phyloP scores from a whole-genome alignment of 1,140 invertebrate genomes.

The Drosophila gunungcola region DNA sequence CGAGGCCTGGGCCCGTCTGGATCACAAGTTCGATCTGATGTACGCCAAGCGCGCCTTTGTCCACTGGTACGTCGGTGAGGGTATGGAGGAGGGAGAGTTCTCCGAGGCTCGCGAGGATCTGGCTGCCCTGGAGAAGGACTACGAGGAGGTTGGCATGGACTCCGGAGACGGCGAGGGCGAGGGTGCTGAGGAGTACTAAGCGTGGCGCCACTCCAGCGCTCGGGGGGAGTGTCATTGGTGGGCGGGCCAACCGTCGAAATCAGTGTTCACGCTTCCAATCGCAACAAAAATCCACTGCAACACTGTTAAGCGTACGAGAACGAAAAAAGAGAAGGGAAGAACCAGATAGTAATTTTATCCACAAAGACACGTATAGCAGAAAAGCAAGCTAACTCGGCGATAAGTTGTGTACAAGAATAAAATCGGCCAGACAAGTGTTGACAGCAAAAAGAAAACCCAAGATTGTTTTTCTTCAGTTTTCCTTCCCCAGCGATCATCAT shows the following conservation, averaged over 20 bases:
- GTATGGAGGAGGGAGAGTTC: conserved; percentile 95
- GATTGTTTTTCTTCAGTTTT: conserved; percentile 30
- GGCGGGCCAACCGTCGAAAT: conserved; percentile 55
- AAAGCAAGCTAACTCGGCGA: conserved; percentile 36
- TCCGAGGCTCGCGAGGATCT: conserved; percentile 94
- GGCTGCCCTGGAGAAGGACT: conserved; percentile 93
- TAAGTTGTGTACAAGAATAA: conserved; percentile 65
- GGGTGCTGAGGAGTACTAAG: conserved; percentile 90
- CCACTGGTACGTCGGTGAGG: conserved; percentile 94
- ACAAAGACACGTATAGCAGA: conserved; percentile 35
- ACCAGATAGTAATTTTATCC: conserved; percentile 67
- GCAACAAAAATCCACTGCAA: conserved; percentile 37
- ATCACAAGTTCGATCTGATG: conserved; percentile 94
- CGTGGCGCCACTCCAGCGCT: conserved; percentile 9
- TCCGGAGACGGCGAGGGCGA: conserved; percentile 90
- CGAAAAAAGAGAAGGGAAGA: conserved; percentile 15
- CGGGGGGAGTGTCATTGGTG: conserved; percentile 57
- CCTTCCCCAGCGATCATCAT: conserved; percentile 6
- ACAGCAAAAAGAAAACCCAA: conserved; percentile 35
- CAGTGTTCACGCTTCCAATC: conserved; percentile 54
- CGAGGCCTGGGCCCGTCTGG: conserved; percentile 91
- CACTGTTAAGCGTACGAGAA: conserved; percentile 26
- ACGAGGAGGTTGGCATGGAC: conserved; percentile 92
- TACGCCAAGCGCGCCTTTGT: conserved; percentile 94
- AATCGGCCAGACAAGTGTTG: conserved; percentile 61